Conservation (phyloP, 2,888 invertebrate genomes). For the Phorcus lineatus region DNA sequence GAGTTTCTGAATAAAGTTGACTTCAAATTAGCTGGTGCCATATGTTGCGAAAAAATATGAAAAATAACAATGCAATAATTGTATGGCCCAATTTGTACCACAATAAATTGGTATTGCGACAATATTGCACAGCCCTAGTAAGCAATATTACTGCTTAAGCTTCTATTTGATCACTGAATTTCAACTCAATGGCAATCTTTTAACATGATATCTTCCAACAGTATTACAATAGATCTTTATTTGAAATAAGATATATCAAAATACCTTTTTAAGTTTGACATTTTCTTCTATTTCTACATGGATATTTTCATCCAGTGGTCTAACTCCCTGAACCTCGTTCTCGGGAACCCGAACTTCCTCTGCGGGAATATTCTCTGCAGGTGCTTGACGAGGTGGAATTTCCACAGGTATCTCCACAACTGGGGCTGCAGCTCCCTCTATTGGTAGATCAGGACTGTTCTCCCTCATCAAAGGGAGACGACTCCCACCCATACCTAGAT, state of each 20-base stretch:
- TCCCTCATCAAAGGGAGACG: conserved; percentile 1
- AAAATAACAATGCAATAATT: no score
- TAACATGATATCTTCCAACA: no score
- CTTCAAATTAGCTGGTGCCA: no score
- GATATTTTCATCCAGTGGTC: not conserved
- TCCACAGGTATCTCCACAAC: not conserved
- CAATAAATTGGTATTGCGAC: no score
- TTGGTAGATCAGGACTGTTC: conserved; percentile 10
- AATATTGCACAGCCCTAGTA: no score
- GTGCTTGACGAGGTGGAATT: not conserved
- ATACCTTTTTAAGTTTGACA: conserved; percentile 22
- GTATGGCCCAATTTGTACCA: no score
- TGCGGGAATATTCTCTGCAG: not conserved
- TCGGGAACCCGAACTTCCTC: not conserved
- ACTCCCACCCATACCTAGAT: conserved; percentile 41
- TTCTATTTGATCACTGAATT: no score
- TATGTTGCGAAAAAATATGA: no score
- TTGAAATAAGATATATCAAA: not conserved
- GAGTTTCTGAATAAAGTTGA: no score
- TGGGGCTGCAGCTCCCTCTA: conserved; percentile 2
- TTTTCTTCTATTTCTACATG: not conserved
- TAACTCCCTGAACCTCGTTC: not conserved
- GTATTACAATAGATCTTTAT: no score
- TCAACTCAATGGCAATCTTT: no score
- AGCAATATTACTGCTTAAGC: no score